Base-by-base conservation (phyloP, 2,113 vertebrate species). In the Phylloscopus whistleri region DNA sequence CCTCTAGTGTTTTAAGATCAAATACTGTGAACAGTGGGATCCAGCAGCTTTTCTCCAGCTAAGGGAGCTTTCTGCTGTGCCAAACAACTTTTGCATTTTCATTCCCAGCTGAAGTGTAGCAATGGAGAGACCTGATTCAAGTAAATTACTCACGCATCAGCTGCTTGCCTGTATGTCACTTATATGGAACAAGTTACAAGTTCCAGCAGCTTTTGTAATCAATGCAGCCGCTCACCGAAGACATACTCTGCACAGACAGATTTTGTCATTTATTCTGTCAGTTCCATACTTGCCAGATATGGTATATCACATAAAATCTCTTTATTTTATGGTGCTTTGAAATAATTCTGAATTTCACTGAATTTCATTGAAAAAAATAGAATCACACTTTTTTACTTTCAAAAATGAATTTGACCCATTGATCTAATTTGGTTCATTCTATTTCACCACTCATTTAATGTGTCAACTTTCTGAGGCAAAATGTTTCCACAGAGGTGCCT, bases 1-100 rank as follows among this genome's bases (percentile, higher is more conserved):
- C 92, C 79, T 93, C 90, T 96, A 94, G 83, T 93, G 85, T 94
- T 95, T 90, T 87, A 67, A 89, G 82, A 94, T 96, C 70, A 96
- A 94, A 96, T 94, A 78, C 58, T 88, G 84, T 84, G 93, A 96
- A 94, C 30, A 81, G 83, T 91, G 80, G 92, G 95, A 94, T 52
- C 18, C 51, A 96, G n/a, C 80, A 94, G 81, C 82, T 94, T 97
- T 94, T 88, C 64, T 82, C 11, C 63, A 75, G 63, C 46, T 70
- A 76, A 94, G 70, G 39, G 44, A 94, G 48, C 44, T 70, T 96
- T 93, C 69, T 84, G 41, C 88, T 93, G 58, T 84, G 69, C 52
- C 75, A 83, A 87, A 84, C 44, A 92, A 93, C 79, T 81, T 93
- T 13, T 84, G 31, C 63, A 73, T 95, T 95, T 91, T 94, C 44